Conservation (phyloP, 1,140 invertebrate species). For the Pachypeltis micranthus region DNA sequence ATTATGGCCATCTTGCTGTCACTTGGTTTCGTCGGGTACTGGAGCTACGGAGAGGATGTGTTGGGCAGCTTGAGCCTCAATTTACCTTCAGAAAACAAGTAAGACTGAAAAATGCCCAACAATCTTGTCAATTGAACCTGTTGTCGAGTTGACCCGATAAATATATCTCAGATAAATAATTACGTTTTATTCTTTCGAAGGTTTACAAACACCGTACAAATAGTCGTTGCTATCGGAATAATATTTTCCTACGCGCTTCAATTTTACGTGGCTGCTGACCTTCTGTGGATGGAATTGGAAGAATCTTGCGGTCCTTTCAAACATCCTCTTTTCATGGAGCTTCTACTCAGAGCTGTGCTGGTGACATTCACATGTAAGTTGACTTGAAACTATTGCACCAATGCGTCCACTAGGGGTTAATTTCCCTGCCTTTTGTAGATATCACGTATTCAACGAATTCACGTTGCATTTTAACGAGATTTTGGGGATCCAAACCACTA, state of each 20-base stretch:
- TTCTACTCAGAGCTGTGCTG: constrained; percentile 19
- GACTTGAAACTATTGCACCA: no score
- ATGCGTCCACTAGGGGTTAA: no score
- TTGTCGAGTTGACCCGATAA: constrained; percentile 37
- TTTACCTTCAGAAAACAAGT: constrained; percentile 50
- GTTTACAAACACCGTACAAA: constrained; percentile 68
- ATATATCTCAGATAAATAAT: neutral
- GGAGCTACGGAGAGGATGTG: constrained; percentile 57
- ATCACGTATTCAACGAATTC: no score
- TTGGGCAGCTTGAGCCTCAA: constrained; percentile 62
- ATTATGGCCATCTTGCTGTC: constrained; percentile 74
- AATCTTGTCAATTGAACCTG: constrained; percentile 64
- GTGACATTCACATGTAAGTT: constrained; percentile 27
- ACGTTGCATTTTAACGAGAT: no score
- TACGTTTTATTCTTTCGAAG: no score
- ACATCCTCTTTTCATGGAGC: constrained; percentile 19
- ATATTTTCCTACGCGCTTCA: constrained; percentile 89
- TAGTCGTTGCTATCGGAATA: constrained; percentile 84
- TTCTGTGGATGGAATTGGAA: constrained; percentile 42
- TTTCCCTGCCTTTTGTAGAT: no score
- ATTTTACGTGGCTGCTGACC: constrained; percentile 90
- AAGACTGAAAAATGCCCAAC: no score
- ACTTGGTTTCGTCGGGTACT: constrained; percentile 77
- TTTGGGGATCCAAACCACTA: no score
- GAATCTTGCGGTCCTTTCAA: constrained; percentile 21